Evolutionary conservation across 2,797 vertebrate genomes (phyloP).

Genomic region (Enteromius fasciolatus): DNA sequence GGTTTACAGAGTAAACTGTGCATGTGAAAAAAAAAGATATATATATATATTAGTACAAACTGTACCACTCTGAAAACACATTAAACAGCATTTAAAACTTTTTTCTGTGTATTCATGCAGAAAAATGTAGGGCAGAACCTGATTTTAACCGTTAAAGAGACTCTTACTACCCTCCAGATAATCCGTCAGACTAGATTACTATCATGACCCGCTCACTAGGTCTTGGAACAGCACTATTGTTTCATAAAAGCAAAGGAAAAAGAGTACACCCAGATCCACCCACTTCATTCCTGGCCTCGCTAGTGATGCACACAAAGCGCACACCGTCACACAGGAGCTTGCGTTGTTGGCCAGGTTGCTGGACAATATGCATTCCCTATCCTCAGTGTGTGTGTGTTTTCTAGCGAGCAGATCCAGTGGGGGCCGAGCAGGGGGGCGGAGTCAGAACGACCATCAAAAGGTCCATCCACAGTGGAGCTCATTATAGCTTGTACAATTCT

Average conservation of each 20-base stretch:
- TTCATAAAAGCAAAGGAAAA: neutral
- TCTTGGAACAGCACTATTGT: neutral
- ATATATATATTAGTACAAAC: too few relatives aligned
- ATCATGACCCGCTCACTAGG: neutral
- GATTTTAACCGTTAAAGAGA: neutral
- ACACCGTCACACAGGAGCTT: slow-evolving; percentile 7
- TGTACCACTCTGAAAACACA: neutral
- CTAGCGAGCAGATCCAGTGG: slow-evolving; percentile 32
- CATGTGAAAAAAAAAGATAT: too few relatives aligned
- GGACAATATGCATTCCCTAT: slow-evolving; percentile 33
- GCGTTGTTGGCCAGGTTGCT: slow-evolving; percentile 36
- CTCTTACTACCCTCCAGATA: neutral
- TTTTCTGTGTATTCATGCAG: neutral
- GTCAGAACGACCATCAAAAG: slow-evolving; percentile 56
- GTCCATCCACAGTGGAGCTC: slow-evolving; percentile 44
- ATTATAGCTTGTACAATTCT: slow-evolving; percentile 38
- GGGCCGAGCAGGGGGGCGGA: slow-evolving; percentile 41
- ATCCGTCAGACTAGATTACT: neutral
- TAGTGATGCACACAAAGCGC: slow-evolving; percentile 8
- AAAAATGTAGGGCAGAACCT: neutral
- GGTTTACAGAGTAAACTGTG: too few relatives aligned
- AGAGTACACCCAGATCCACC: neutral
- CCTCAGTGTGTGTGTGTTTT: slow-evolving; percentile 2
- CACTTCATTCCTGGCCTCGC: neutral
- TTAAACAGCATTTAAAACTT: neutral